Base-by-base conservation (phyloP, 2,888 invertebrate species). In the Nebria brevicollis region DNA sequence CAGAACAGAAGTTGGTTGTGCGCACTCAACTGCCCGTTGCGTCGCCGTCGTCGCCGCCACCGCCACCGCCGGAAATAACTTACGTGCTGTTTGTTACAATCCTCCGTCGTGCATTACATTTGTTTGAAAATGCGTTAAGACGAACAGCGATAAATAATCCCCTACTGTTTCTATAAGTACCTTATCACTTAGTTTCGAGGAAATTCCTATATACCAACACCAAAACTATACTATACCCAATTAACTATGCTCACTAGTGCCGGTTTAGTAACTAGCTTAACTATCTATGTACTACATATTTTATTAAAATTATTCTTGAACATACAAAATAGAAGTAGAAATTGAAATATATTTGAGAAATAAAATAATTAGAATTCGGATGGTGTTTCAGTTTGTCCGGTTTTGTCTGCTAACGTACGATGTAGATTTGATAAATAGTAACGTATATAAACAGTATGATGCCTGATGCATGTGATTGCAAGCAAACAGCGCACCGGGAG, bases 51-150 rank as follows among this genome's bases (percentile, higher is more conserved):
- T 68, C 26, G 8, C 41, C 7, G 66, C 72, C 73, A 15, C 20
- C 43, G 41, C 78, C 75, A 20, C 54, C 11, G 70, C 86, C 87
- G 88, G 88, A 88, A 88, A 88, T 88, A 87, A 87, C 86, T 86
- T 87, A 86, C 87, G 87, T 86, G 87, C 86, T 86, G 85, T 82
- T 84, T 85, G 82, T 77, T 80, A 75, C 64, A 75, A 72, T 76
- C 82, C 76, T 72, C 81, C 11, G 72, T 72, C 64, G 70, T 83
- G 80, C 84, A 82, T 83, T 83, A 85, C 82, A 83, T 84, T 85
- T 85, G 84, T 86, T 87, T 85, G 86, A 87, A 88, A 88, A 88
- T 86, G 87, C 87, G 87, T 87, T 87, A 87, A 88, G 88, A 88
- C 88, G 86, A 87, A 87, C 88, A 87, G 87, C 86, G 87, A 88